Evolutionary conservation across 2,113 vertebrate genomes (phyloP), one percentile per base, ranked within the genome.

Genomic region (Onychostoma macrolepis): DNA sequence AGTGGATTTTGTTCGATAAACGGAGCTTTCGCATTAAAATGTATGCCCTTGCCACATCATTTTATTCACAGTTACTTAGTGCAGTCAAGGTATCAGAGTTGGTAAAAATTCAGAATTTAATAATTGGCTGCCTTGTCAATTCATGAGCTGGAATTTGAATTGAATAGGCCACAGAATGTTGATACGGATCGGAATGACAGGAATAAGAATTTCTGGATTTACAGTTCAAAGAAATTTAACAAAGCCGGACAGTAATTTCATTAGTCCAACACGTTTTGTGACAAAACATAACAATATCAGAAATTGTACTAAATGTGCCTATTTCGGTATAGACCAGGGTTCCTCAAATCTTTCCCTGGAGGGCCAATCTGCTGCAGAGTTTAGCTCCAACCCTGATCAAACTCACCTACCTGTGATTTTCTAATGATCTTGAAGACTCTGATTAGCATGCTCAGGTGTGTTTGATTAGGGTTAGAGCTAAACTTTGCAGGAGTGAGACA

Each of bases 41-140:
- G 24, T 75, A 75, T 75, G 72, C 41, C 41, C 72, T 75, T 43
- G 72, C 38, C 38, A 43, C 21, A n/a, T 75, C 15, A 75, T 45
- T 75, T 26, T 15, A 75, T 75, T 75, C 72, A 75, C 38, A 45
- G 38, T 2, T 26, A 75, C 6, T 15, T 75, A 43, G 2, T 75
- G 11, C 24, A 45, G 33, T 26, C 72, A 75, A 75, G 24, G 72
- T 75, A 26, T 75, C 72, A 75, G 72, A 30, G 63, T 65, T 65
- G 12, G 12, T 26, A 28, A 28, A 65, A 45, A 45, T 7, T 43
- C 72, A 15, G 72, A 26, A 45, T 75, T 75, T 75, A 45, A 45
- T 75, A 75, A 75, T 75, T 45, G 41, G 38, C 38, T 75, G 38
- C 72, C 72, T 45, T 75, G 72, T 45, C 41, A 45, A 15, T 75